phyloP scores from a whole-genome alignment of 2,113 vertebrate genomes.

The Columbina picui region DNA sequence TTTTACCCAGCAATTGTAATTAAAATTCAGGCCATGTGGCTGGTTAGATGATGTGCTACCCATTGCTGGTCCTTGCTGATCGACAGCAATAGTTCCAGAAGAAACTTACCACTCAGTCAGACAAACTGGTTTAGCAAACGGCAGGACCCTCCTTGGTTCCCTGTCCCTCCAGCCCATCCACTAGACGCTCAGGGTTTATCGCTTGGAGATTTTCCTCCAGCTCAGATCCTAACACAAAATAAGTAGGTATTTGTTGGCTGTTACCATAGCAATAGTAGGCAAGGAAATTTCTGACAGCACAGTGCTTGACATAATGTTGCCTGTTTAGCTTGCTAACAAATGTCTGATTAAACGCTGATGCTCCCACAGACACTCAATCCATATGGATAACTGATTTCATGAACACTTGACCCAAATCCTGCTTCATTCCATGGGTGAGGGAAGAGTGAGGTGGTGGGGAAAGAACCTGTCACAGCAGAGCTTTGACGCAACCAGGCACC shows the following conservation, averaged over 20 bases:
- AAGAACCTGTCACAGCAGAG: not conserved
- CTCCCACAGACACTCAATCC: not conserved
- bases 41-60: not conserved
- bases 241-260: conserved; percentile 14
- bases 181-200: not conserved
- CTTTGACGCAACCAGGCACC: fast-evolving
- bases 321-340: conserved; percentile 50
- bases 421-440: not conserved
- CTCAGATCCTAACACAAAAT: not conserved
- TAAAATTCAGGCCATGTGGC: not conserved
- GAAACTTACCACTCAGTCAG: not conserved
- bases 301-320: not conserved
- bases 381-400: not conserved
- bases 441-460: not conserved
- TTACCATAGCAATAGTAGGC: conserved; percentile 37
- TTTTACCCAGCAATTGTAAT: not conserved
- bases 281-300: conserved; percentile 24
- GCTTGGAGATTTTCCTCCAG: not conserved
- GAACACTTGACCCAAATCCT: not conserved
- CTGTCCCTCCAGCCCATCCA: not conserved
- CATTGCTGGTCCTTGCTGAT: not conserved
- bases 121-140: not conserved
- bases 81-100: not conserved
- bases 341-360: conserved; percentile 31
- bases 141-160: not conserved